Evolutionary conservation across 2,888 invertebrate genomes (phyloP).

Genomic region (Furcula furcula): DNA sequence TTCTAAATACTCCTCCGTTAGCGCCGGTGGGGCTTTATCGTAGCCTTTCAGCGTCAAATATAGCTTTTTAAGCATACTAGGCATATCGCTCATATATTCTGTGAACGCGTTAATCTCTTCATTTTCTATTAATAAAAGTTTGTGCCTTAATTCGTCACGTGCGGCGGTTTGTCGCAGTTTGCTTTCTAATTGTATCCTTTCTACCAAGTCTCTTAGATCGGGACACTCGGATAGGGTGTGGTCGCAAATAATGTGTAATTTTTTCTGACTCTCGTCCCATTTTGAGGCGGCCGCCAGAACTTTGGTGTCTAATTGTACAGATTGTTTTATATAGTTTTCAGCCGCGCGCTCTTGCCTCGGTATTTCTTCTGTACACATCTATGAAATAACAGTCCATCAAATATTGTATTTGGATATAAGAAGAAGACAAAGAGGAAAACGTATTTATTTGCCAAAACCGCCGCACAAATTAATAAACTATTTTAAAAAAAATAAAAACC

Average conservation of each 20-base stretch:
- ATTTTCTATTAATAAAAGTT: constrained; percentile 62
- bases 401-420: no score
- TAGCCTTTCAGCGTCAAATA: constrained; percentile 82
- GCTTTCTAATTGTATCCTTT: constrained; percentile 47
- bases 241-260: constrained; percentile 40
- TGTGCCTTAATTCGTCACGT: constrained; percentile 56
- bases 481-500: no score
- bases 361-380: constrained; percentile 70
- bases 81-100: constrained; percentile 75
- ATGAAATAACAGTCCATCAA: constrained; percentile 5
- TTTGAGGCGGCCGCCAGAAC: constrained; percentile 50
- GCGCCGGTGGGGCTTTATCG: constrained; percentile 78
- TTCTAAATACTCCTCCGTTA: constrained; percentile 81
- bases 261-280: constrained; percentile 53
- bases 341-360: constrained; percentile 65
- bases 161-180: constrained; percentile 64
- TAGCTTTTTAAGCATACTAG: constrained; percentile 78
- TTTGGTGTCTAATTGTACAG: constrained; percentile 51
- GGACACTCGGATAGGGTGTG: constrained; percentile 51
- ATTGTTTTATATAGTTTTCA: constrained; percentile 59
- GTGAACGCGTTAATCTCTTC: constrained; percentile 77
- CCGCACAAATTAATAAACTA: no score
- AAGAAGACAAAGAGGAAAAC: no score
- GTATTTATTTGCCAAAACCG: no score
- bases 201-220: constrained; percentile 45